Conservation (phyloP, 2,888 invertebrate species). For the Drepanosiphum platanoidis region DNA sequence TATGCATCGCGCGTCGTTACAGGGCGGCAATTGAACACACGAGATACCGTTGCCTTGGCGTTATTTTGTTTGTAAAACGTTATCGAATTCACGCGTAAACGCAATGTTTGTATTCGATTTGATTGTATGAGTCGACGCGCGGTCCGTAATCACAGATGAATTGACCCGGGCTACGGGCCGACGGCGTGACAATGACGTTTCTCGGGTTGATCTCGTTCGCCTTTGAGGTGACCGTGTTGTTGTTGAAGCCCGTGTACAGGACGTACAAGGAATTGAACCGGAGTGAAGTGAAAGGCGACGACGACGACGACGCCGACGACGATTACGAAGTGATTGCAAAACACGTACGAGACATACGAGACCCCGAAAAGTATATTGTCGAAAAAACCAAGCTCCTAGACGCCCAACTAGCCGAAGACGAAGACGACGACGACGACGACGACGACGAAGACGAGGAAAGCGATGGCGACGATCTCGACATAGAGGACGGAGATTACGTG, state of each 20-base stretch:
- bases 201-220: neutral
- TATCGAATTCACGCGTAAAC: neutral
- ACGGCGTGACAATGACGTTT: too few relatives aligned
- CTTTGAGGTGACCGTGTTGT: neutral
- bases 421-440: neutral
- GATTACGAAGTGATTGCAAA: too few relatives aligned
- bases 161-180: neutral
- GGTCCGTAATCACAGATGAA: neutral
- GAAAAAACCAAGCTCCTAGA: too few relatives aligned
- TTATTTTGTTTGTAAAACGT: neutral
- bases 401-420: too few relatives aligned
- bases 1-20: too few relatives aligned
- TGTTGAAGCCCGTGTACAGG: neutral
- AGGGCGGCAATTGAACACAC: too few relatives aligned
- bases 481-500: too few relatives aligned
- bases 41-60: neutral
- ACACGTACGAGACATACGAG: too few relatives aligned
- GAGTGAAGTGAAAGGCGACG: neutral
- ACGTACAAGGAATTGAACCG: constrained; percentile 1
- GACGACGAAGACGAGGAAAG: neutral
- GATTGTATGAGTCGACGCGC: too few relatives aligned
- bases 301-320: neutral
- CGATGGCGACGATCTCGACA: neutral
- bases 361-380: too few relatives aligned
- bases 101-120: neutral